Conservation (phyloP, 2,888 invertebrate species). For the Agrochola circellaris region DNA sequence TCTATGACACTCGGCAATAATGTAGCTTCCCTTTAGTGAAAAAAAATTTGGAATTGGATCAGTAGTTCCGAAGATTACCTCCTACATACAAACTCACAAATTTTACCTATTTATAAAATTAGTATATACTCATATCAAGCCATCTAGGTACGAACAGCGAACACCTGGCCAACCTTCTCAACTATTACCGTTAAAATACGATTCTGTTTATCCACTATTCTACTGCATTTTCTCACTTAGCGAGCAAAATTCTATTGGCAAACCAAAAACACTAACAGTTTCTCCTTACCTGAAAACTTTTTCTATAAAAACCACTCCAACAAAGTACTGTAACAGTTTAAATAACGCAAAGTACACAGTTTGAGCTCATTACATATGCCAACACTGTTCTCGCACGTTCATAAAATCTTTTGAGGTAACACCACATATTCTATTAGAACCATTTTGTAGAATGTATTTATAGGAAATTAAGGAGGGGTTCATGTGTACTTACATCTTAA, state of each 20-base stretch:
- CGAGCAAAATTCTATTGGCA: neutral
- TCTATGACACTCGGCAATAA: too few species aligned
- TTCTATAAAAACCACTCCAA: constrained; percentile 14
- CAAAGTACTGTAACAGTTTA: constrained; percentile 22
- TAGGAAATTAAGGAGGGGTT: neutral
- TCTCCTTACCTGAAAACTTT: neutral
- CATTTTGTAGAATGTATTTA: constrained; percentile 32
- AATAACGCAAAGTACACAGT: constrained; percentile 23
- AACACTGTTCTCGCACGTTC: constrained; percentile 38
- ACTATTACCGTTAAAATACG: neutral
- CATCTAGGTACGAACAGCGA: too few species aligned
- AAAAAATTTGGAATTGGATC: neutral
- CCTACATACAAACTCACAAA: neutral
- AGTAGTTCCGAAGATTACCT: neutral
- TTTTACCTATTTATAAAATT: too few species aligned
- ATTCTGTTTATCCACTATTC: neutral
- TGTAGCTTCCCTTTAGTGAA: too few species aligned
- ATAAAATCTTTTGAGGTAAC: constrained; percentile 30
- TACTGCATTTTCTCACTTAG: too few species aligned
- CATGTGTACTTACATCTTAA: constrained; percentile 8
- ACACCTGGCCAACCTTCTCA: too few species aligned
- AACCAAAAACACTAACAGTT: neutral
- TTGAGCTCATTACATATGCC: constrained; percentile 40
- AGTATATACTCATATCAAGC: too few species aligned
- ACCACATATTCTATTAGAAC: constrained; percentile 17